phyloP scores from a whole-genome alignment of 92 coral and sea anemone species.

The Porites divaricata region DNA sequence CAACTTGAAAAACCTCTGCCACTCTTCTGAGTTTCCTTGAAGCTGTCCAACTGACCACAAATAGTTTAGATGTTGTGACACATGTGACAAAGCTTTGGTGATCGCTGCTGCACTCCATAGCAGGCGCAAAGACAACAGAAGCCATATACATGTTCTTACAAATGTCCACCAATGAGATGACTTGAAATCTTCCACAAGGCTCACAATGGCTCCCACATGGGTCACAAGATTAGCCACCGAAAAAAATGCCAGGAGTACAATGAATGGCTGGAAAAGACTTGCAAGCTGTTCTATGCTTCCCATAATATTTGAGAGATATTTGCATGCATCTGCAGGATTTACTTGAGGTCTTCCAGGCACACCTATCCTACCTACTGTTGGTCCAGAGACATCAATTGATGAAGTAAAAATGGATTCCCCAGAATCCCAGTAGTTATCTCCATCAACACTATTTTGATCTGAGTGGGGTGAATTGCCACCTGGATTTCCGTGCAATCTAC shows the following conservation, averaged over 20 bases:
- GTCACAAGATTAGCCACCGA: conserved; percentile 87
- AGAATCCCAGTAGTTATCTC: conserved; percentile 41
- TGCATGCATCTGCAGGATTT: conserved; percentile 73
- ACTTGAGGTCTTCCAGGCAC: conserved; percentile 62
- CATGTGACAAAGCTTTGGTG: conserved; percentile 72
- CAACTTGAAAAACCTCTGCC: conserved; percentile 84
- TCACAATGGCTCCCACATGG: conserved; percentile 84
- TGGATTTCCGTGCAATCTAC: background rate
- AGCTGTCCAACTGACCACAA: conserved; percentile 75
- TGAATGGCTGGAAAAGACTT: conserved; percentile 82
- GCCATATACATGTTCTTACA: conserved; percentile 83
- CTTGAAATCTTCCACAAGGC: conserved; percentile 50
- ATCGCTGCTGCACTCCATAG: conserved; percentile 84
- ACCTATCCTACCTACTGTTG: conserved; percentile 59
- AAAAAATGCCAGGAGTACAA: conserved; percentile 77
- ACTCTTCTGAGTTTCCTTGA: conserved; percentile 73
- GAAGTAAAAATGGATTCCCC: conserved; percentile 14
- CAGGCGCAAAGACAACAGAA: conserved; percentile 82
- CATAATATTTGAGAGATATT: conserved; percentile 63
- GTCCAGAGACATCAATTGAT: conserved; percentile 34
- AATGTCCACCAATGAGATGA: conserved; percentile 91
- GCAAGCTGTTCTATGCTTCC: conserved; percentile 74
- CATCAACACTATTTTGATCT: conserved; percentile 12
- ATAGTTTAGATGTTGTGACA: conserved; percentile 81
- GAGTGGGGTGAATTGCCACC: background rate